These are phyloP conservation scores for Perithous albicinctus DNA, from an alignment of 2,888 invertebrate species.

Conservation along the genomic window DNA sequence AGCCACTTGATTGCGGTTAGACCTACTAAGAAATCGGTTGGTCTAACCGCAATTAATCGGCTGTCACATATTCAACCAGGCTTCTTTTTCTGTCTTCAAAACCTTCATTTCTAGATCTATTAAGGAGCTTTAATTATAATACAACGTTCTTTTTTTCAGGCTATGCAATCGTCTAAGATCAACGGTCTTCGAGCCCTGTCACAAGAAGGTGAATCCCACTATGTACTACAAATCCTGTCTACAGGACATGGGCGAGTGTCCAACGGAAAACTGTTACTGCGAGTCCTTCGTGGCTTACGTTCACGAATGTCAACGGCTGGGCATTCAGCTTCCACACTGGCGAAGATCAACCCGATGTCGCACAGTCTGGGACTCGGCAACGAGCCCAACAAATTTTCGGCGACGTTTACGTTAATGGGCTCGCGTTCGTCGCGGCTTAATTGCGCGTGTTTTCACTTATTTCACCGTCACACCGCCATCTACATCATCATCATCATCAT, in stretches of 20 bases:
- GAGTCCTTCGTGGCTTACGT: slow-evolving; percentile 96
- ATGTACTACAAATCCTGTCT: slow-evolving; percentile 95
- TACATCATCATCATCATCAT: slow-evolving; percentile 4
- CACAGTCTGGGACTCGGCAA: slow-evolving; percentile 81
- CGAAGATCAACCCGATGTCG: slow-evolving; percentile 89
- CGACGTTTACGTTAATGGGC: slow-evolving; percentile 64
- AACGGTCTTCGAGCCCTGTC: slow-evolving; percentile 90
- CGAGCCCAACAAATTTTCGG: slow-evolving; percentile 65
- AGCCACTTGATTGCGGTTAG: neutral
- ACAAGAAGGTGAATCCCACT: slow-evolving; percentile 91
- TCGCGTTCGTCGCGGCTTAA: neutral
- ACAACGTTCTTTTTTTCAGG: slow-evolving; percentile 71
- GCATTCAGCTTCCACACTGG: slow-evolving; percentile 91
- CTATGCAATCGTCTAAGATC: slow-evolving; percentile 86
- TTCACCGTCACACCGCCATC: slow-evolving; percentile 20
- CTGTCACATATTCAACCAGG: no score
- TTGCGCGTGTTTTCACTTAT: slow-evolving; percentile 6
- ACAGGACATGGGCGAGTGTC: slow-evolving; percentile 95
- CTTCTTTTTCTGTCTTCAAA: no score
- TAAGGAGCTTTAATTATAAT: neutral
- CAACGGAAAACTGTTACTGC: slow-evolving; percentile 93
- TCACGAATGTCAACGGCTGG: slow-evolving; percentile 93
- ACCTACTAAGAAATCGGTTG: no score
- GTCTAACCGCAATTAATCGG: no score
- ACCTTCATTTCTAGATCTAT: no score